phyloP scores from a whole-genome alignment of 2,888 invertebrate genomes.

The Leptinotarsa peninsularis region DNA sequence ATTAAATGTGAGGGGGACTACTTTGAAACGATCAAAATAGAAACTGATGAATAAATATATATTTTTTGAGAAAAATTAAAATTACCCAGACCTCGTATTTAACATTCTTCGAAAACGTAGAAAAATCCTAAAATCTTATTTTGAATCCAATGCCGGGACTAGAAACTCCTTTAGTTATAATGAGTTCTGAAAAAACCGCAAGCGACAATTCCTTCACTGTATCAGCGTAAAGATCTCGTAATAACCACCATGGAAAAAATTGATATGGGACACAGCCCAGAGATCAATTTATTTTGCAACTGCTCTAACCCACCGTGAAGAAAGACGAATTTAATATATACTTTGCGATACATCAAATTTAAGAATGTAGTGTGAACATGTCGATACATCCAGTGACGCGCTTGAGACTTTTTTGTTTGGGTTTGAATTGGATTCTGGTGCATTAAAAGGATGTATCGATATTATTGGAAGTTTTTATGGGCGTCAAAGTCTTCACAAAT shows the following conservation, averaged over 20 bases:
- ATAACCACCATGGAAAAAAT: background rate
- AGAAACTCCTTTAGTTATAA: background rate
- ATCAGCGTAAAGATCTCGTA: constrained; percentile 10
- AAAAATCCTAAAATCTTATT: background rate
- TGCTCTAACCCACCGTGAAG: constrained; percentile 17
- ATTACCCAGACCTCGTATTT: too few relatives aligned
- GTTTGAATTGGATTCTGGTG: background rate
- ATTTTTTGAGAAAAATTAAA: too few relatives aligned
- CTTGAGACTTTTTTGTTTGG: background rate
- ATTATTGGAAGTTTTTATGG: too few relatives aligned
- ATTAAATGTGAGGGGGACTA: too few relatives aligned
- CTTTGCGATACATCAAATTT: constrained; percentile 9
- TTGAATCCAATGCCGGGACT: background rate
- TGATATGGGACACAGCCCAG: background rate
- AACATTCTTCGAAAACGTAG: background rate
- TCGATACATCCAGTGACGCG: background rate
- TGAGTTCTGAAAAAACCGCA: background rate
- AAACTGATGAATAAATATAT: too few relatives aligned
- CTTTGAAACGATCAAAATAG: too few relatives aligned
- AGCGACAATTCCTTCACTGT: background rate
- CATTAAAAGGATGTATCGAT: too few relatives aligned
- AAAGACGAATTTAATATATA: constrained; percentile 16
- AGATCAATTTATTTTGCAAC: constrained; percentile 8
- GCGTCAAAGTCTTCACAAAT: too few relatives aligned
- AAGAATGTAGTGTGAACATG: constrained; percentile 15